Conservation (phyloP, 2,113 vertebrate genomes). For the Oreotrochilus melanogaster region DNA sequence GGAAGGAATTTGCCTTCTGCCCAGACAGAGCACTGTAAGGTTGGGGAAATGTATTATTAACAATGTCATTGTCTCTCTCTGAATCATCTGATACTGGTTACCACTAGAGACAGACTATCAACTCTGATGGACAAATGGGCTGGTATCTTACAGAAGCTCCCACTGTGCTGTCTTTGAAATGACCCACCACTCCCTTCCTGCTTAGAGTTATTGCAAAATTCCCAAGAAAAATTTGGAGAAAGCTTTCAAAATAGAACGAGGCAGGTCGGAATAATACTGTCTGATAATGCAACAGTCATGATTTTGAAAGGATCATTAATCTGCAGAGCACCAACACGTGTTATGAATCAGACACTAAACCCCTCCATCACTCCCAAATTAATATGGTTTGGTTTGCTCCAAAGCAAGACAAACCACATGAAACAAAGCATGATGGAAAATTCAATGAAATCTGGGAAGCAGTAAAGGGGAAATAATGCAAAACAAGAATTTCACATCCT, state of each 20-base stretch:
- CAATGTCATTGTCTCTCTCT: slow-evolving; percentile 5
- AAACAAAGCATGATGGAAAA: neutral
- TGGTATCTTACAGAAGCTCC: neutral
- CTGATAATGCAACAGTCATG: neutral
- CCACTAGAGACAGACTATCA: slow-evolving; percentile 29
- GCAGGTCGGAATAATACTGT: neutral
- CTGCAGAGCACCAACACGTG: neutral
- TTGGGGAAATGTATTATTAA: slow-evolving; percentile 50
- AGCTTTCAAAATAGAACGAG: neutral
- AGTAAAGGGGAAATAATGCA: neutral
- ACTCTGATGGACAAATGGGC: neutral
- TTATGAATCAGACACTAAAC: neutral
- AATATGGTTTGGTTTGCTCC: neutral
- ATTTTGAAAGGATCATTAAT: neutral
- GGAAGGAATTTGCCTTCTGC: slow-evolving; percentile 31
- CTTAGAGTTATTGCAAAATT: neutral
- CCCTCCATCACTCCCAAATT: neutral
- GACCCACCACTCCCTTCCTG: neutral
- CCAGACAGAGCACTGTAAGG: neutral
- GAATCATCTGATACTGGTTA: slow-evolving; percentile 40
- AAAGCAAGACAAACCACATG: neutral
- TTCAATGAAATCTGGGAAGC: neutral
- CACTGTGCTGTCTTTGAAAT: neutral
- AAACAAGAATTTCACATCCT: neutral
- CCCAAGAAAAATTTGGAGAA: neutral